Base-by-base conservation (phyloP, 1,140 invertebrate species). In the Drosophila tropicalis region DNA sequence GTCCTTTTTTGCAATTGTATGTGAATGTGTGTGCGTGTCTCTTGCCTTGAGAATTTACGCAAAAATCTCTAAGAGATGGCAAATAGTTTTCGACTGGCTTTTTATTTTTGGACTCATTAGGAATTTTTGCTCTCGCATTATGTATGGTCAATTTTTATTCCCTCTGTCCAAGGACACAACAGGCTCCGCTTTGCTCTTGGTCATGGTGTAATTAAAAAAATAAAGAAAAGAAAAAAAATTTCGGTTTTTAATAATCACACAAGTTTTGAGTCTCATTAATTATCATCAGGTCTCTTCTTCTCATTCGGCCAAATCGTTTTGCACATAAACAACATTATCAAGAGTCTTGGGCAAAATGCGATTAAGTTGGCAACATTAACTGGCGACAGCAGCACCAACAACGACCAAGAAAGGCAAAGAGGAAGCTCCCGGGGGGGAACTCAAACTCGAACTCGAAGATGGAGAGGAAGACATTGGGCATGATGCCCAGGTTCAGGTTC, bases 361-460 rank as follows among this genome's bases (percentile, higher is more conserved):
- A 89, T 89, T 89, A 89, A 89, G 80, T 84, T 89, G 85, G 80
- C 81, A 81, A 84, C 84, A 87, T 87, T 80, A 87, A 87, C 67
- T 65, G 79, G 79, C 84, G 76, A 83, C 76, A 87, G 82, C 68
- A 61, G 13, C 5, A 22, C 9, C 44, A 51, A 5, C 44, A 17
- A 4, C 44, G 22, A 6, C 29, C 17, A 13, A 19, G 36, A 7
- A 22, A 17, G 57, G 19, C 17, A 29, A 6, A 55, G 34, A 25
- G 17, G 32, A 47, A 57, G 60, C 34, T 12, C 12, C 34, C 7
- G 34, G 9, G 13, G 32, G 44, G 22, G 29, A n/a, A n/a, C n/a
- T n/a, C n/a, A n/a, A 47, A 58, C 15, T 5, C n/a, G 7, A 67
- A 25, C 22, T 25, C 22, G 22, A 25, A 25, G 22, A 25, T 25